Percentiles rank a stretch among this genome's conserved stretches.
Evolutionary conservation across 2,888 invertebrate species (phyloP).

Genomic region (Odontocolon sp.): DNA sequence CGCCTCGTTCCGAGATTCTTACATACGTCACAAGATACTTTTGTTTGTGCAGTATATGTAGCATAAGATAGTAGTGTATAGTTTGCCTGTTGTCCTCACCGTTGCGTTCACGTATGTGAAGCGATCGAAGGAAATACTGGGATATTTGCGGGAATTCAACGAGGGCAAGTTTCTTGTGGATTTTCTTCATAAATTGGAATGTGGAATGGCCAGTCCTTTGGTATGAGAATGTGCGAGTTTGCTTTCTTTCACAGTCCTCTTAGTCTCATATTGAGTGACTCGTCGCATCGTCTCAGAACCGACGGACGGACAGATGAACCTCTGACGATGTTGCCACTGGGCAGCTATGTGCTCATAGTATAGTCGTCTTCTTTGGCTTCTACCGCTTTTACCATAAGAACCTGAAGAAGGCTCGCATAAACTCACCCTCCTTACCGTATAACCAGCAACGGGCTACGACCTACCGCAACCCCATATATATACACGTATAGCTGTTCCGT

Average conservation of each 20-base stretch:
- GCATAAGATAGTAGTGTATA: not conserved
- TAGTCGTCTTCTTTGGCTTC: slow-evolving; percentile 1
- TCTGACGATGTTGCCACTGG: slow-evolving; percentile 1
- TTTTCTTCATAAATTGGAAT: slow-evolving; percentile 44
- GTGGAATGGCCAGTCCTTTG: slow-evolving; percentile 29
- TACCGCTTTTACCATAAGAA: slow-evolving; percentile 24
- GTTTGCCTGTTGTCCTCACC: slow-evolving; percentile 16
- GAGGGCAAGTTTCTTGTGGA: slow-evolving; percentile 17
- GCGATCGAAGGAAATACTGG: slow-evolving; percentile 40
- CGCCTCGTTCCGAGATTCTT: slow-evolving; percentile 18
- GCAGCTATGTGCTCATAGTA: not conserved
- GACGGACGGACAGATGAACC: slow-evolving; percentile 28
- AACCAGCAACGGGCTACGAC: slow-evolving; percentile 45
- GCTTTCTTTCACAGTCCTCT: slow-evolving; percentile 1
- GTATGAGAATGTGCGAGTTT: slow-evolving; percentile 17
- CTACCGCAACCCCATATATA: slow-evolving; percentile 41
- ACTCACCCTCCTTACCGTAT: slow-evolving; percentile 47
- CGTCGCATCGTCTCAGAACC: slow-evolving; percentile 10
- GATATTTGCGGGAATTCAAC: slow-evolving; percentile 36
- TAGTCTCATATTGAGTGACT: slow-evolving; percentile 42
- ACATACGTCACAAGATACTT: slow-evolving; percentile 18
- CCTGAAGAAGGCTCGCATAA: slow-evolving; percentile 39
- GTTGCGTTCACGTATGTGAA: slow-evolving; percentile 11
- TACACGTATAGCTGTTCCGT: slow-evolving; percentile 40
- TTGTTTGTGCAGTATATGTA: not conserved